Percentiles rank a stretch among this genome's conserved stretches.
phyloP scores from a whole-genome alignment of 2,113 vertebrate species.

The Oncorhynchus mykiss region DNA sequence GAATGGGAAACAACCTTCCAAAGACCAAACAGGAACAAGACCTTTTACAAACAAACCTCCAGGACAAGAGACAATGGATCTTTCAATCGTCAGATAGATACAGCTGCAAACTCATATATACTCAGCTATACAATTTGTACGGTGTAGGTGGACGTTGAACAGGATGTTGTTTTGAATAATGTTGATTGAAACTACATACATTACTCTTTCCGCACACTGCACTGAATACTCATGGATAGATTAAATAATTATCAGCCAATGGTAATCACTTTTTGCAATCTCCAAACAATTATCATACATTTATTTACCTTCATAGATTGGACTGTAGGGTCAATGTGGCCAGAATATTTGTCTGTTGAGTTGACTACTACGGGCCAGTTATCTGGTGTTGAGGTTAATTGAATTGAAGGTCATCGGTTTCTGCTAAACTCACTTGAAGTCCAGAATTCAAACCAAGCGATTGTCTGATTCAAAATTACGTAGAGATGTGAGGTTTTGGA shows the following conservation, averaged over 20 bases:
- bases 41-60: slow-evolving; percentile 52
- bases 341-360: too few species aligned
- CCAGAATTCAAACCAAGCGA: slow-evolving; percentile 18
- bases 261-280: too few species aligned
- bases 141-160: neutral
- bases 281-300: too few species aligned
- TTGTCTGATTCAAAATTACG: slow-evolving; percentile 32
- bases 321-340: too few species aligned
- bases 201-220: neutral
- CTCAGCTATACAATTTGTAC: slow-evolving; percentile 21
- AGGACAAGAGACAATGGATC: slow-evolving; percentile 39
- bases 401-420: neutral
- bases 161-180: neutral
- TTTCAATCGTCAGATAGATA: slow-evolving; percentile 31
- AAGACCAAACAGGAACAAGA: slow-evolving; percentile 34
- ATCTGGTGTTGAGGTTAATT: neutral
- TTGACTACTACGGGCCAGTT: neutral
- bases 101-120: slow-evolving; percentile 66
- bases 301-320: too few species aligned
- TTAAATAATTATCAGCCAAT: too few species aligned
- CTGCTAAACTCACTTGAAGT: slow-evolving; percentile 8
- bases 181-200: neutral
- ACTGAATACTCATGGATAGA: neutral
- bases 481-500: slow-evolving; percentile 41
- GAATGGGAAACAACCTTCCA: slow-evolving; percentile 21